These are phyloP conservation scores for Leptinotarsa texana DNA, from an alignment of 1,140 invertebrate genomes.

Conservation along the genomic window DNA sequence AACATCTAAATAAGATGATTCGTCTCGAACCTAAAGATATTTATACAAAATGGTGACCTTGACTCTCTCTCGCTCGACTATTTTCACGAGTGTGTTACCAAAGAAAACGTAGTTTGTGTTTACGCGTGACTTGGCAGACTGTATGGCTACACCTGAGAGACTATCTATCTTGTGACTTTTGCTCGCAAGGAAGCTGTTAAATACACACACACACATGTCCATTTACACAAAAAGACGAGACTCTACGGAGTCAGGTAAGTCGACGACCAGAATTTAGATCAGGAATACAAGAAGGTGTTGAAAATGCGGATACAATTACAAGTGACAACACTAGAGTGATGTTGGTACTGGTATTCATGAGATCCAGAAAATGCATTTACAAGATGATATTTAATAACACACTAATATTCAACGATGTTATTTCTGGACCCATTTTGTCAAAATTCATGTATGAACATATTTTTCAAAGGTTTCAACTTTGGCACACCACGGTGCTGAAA, in stretches of 20 bases:
- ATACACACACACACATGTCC: background rate
- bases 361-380: no score
- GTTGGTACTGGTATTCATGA: no score
- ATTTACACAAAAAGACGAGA: no score
- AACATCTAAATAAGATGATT: no score
- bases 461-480: no score
- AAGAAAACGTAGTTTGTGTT: constrained; percentile 5
- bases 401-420: no score
- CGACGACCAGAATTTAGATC: background rate
- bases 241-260: background rate
- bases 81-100: background rate
- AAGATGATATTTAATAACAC: no score
- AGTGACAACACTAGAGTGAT: no score
- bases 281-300: background rate
- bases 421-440: no score
- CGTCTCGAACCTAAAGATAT: background rate
- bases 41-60: background rate
- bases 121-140: constrained; percentile 3
- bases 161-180: background rate
- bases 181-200: background rate
- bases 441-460: no score
- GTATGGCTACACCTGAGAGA: constrained; percentile 7
- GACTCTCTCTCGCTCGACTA: background rate
- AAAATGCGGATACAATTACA: no score
- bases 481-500: no score